phyloP scores from a whole-genome alignment of 35 echinoderm and acorn worm species.

The Stichopus chloronotus region DNA sequence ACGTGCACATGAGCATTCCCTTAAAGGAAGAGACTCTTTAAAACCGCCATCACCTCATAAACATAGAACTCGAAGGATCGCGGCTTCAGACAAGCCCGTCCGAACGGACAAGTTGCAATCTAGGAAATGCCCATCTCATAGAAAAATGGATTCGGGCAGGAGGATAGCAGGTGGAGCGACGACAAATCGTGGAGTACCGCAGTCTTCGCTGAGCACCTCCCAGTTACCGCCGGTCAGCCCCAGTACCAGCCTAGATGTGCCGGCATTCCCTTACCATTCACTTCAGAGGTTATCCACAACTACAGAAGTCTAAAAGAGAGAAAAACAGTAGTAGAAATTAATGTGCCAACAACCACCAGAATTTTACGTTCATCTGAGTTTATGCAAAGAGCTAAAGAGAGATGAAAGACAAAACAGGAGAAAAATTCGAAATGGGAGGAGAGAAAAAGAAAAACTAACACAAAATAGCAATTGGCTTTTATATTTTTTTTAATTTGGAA shows the following conservation, averaged over 20 bases:
- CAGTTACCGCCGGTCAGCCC: conserved; percentile 21
- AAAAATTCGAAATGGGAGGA: not conserved
- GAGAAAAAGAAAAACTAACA: not conserved
- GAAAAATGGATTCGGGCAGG: conserved; percentile 57
- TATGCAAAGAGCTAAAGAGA: conserved; percentile 28
- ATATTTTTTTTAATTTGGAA: conserved; percentile 56
- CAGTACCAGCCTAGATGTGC: conserved; percentile 42
- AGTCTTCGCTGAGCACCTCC: conserved; percentile 55
- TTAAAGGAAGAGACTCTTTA: conserved; percentile 41
- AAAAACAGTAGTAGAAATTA: not conserved
- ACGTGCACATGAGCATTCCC: conserved; percentile 27
- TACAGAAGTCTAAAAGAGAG: conserved; percentile 35
- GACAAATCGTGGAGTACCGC: not conserved
- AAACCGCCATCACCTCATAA: conserved; percentile 46
- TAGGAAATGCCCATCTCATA: conserved; percentile 55
- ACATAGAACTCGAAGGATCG: conserved; percentile 41
- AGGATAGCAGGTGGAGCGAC: conserved; percentile 14
- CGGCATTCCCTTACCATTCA: conserved; percentile 46
- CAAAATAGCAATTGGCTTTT: conserved; percentile 4
- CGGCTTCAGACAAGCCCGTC: conserved; percentile 27
- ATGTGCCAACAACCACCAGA: not conserved
- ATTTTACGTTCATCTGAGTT: conserved; percentile 1
- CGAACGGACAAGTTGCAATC: conserved; percentile 47
- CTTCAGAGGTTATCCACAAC: conserved; percentile 51
- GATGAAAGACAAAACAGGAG: not conserved